Base-by-base conservation (phyloP, 1,140 invertebrate species). In the Samia ricini region DNA sequence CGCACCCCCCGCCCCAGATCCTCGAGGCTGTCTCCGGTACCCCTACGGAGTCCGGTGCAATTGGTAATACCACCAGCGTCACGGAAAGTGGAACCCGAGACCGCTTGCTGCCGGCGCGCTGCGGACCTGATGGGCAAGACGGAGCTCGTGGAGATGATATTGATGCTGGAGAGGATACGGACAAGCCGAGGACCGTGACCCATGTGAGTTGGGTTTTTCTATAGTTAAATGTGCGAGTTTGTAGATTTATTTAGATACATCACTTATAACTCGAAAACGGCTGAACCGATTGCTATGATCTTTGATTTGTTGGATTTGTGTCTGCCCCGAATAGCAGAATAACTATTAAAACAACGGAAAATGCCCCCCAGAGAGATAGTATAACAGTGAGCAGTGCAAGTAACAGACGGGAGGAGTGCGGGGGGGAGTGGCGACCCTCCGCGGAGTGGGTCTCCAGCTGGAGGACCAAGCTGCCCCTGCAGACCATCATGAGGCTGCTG, bases 401-500 rank as follows among this genome's bases (percentile, higher is more conserved):
- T 4, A 21, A 23, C 48, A 6, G 61, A 64, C 10, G 42, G 22
- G 20, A 20, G 54, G 56, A 33, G 66, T 8, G 10, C 5, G 48
- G 64, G 48, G 71, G 63, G 23, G 74, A 67, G 57, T 82, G 79
- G 80, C 71, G 70, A 6, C 62, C 83, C 3, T 74, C 67, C 56
- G 74, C 74, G 52, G 81, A 78, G 76, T 99, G 98, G 98, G 98
- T 99, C 36, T 93, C 96, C 68, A 95, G 96, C 5, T 99, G 99
- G 99, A 98, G 99, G 83, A 95, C 94, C 60, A 99, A 99, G 91
- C 91, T 99, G 63, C 99, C 99, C 0, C 88, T 99, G 56, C 98
- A 99, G 92, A 99, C 98, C 24, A 99, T 99, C 65, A 99, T 99
- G 98, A 92, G 99, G 72, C 93, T 99, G 74, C 91, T 99, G 49